Evolutionary conservation across 2,113 vertebrate species (phyloP).

Genomic region (Loxodonta africana): DNA sequence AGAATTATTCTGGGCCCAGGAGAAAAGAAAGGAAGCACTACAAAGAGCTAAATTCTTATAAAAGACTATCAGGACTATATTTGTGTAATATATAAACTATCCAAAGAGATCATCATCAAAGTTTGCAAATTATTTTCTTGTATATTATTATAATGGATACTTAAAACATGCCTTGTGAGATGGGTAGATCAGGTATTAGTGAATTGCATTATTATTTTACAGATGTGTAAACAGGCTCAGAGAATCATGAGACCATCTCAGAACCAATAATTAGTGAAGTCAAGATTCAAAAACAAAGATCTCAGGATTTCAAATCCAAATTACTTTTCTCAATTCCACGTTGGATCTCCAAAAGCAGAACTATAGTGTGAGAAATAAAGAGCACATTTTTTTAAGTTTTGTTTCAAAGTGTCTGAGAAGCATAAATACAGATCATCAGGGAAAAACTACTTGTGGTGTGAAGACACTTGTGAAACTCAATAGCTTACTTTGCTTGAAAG

Average conservation of each 20-base stretch:
- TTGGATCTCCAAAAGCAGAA: neutral
- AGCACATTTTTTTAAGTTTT: neutral
- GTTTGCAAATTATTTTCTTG: slow-evolving; percentile 18
- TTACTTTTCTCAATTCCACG: neutral
- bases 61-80: neutral
- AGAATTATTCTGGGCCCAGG: neutral
- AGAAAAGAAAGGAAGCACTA: neutral
- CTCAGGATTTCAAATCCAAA: neutral
- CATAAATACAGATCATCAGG: neutral
- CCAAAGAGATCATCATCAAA: neutral
- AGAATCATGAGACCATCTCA: neutral
- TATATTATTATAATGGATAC: neutral
- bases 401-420: neutral
- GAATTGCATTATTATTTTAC: neutral
- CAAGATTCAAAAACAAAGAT: neutral
- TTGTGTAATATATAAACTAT: neutral
- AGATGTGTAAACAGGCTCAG: neutral
- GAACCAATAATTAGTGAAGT: neutral
- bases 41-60: neutral
- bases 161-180: neutral
- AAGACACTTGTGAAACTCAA: neutral
- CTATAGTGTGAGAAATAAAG: neutral
- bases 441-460: neutral
- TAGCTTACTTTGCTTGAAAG: slow-evolving; percentile 21
- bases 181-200: neutral